Conservation (phyloP, 2,888 invertebrate genomes). For the Fissipunctia ypsillon region DNA sequence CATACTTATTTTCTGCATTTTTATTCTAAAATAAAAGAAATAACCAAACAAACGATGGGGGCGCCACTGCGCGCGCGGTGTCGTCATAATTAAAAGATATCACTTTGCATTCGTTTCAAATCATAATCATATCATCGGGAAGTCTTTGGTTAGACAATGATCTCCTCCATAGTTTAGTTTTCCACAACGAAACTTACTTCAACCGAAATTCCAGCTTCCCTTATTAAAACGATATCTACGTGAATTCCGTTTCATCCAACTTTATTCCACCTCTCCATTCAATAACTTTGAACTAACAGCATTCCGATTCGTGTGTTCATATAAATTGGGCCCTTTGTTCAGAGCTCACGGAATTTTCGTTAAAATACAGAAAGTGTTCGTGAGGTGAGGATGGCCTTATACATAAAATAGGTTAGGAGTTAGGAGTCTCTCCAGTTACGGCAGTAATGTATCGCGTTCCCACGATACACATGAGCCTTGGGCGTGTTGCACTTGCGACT, state of each 20-base stretch:
- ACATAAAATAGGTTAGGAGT: constrained; percentile 78
- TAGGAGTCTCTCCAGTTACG: constrained; percentile 67
- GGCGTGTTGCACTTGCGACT: constrained; percentile 69
- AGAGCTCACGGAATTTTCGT: constrained; percentile 66
- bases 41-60: no score
- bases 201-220: background rate
- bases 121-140: background rate
- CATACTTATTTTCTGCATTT: no score
- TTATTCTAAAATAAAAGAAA: no score
- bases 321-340: constrained; percentile 69
- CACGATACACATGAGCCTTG: constrained; percentile 76
- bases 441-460: constrained; percentile 81
- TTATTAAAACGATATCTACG: constrained; percentile 2
- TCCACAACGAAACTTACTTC: background rate
- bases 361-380: constrained; percentile 67
- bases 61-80: no score
- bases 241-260: constrained; percentile 10
- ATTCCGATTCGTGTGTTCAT: constrained; percentile 63
- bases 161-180: background rate
- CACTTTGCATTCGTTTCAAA: background rate
- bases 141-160: background rate
- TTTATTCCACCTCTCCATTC: constrained; percentile 27
- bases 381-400: constrained; percentile 76
- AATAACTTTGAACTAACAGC: constrained; percentile 57
- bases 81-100: no score